These are phyloP conservation scores for Resseliella maxima DNA, from an alignment of 2,888 invertebrate species.

Conservation along the genomic window DNA sequence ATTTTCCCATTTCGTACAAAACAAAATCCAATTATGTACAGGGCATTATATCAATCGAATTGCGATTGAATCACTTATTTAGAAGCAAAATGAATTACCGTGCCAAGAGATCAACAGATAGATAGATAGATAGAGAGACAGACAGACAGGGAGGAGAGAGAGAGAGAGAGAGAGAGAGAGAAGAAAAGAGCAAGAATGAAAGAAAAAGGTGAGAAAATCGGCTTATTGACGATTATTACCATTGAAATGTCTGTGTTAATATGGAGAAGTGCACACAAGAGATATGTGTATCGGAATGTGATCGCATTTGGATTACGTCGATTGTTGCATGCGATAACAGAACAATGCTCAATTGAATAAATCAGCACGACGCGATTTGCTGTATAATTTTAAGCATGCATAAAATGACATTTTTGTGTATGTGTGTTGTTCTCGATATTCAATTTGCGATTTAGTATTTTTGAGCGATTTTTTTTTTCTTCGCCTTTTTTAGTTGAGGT, in stretches of 20 bases:
- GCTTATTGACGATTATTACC: background rate
- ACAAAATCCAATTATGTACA: constrained; percentile 39
- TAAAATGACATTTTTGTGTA: background rate
- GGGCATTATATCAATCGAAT: constrained; percentile 51
- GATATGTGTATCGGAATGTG: background rate
- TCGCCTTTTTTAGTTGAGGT: no score
- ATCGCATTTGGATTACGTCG: background rate
- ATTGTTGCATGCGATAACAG: background rate
- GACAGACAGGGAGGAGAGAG: no score
- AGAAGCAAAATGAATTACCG: background rate
- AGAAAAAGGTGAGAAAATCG: background rate
- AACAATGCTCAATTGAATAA: constrained; percentile 25
- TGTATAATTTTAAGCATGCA: background rate
- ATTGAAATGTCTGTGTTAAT: background rate
- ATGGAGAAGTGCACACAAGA: background rate
- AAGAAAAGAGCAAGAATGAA: no score
- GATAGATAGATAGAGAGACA: no score
- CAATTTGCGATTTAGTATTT: background rate
- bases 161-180: no score
- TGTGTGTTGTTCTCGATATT: background rate
- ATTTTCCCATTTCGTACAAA: constrained; percentile 30
- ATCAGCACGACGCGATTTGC: background rate
- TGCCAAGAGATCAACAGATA: no score
- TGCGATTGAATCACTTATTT: constrained; percentile 48
- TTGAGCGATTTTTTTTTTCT: background rate